A percentile compares a stretch with the other conserved stretches of the same genome.
These are phyloP conservation scores for Turritopsis dohrnii DNA, from an alignment of 30 jellyfish, hydroid and myxozoan genomes.

Conservation along the genomic window DNA sequence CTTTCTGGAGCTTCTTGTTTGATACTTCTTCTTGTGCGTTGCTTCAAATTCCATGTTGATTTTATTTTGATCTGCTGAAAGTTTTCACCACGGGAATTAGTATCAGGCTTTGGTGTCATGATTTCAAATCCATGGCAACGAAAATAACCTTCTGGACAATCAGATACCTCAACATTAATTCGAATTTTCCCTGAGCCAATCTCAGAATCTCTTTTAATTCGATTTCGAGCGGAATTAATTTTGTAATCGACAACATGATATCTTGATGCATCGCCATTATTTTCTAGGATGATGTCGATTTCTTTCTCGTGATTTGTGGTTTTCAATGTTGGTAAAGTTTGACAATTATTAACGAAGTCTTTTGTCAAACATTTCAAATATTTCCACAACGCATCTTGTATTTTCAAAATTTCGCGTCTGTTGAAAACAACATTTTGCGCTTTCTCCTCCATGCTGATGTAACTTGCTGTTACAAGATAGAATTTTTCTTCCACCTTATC, in stretches of 20 bases:
- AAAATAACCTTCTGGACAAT: not conserved
- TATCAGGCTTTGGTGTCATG: not conserved
- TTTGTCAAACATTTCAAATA: not conserved
- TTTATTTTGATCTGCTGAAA: not conserved
- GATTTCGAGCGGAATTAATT: not conserved
- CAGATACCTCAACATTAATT: not conserved
- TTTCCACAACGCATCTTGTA: not conserved
- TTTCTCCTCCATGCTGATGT: not conserved
- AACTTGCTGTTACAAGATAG: not conserved
- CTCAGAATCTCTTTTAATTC: not conserved
- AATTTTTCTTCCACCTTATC: not conserved
- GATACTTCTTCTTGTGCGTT: not conserved
- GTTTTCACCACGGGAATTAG: not conserved
- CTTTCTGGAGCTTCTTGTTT: not conserved
- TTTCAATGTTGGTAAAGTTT: not conserved
- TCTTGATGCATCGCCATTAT: not conserved
- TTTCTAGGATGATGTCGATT: not conserved
- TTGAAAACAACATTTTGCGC: not conserved
- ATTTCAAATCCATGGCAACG: not conserved
- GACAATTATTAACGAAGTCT: not conserved
- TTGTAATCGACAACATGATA: not conserved
- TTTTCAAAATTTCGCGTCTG: not conserved
- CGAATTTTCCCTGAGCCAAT: not conserved
- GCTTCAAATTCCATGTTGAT: not conserved
- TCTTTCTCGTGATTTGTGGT: not conserved